Evolutionary conservation across 2,797 vertebrate genomes (phyloP).

Genomic region (Mormyrops attenuatus): DNA sequence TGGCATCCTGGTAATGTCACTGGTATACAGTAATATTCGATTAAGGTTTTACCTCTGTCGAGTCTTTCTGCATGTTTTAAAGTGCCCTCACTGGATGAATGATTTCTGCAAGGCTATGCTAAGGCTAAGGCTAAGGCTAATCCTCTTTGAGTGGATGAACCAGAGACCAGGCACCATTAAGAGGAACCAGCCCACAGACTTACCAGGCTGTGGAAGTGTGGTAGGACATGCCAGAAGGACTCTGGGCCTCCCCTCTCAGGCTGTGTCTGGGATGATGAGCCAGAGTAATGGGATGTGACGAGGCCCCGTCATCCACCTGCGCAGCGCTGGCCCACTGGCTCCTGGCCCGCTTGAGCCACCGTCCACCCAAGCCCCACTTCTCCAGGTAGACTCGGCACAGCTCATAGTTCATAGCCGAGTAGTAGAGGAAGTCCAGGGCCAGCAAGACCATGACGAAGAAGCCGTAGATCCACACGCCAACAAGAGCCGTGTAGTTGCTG

Average conservation of each 20-base stretch:
- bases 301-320: slow-evolving; percentile 58
- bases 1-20: not conserved
- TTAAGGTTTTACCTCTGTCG: not conserved
- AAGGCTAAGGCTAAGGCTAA: not conserved
- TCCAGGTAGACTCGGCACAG: slow-evolving; percentile 89
- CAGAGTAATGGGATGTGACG: slow-evolving; percentile 40
- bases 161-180: not conserved
- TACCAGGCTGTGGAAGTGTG: slow-evolving; percentile 70
- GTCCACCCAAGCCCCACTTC: slow-evolving; percentile 87
- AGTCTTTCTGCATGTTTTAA: not conserved
- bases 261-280: slow-evolving; percentile 67
- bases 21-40: not conserved
- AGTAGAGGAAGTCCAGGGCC: slow-evolving; percentile 90
- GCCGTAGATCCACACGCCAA: slow-evolving; percentile 98
- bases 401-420: slow-evolving; percentile 97
- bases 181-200: not conserved
- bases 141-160: not conserved
- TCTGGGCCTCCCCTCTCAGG: slow-evolving; percentile 74
- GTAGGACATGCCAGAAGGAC: slow-evolving; percentile 78
- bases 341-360: slow-evolving; percentile 85
- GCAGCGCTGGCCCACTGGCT: slow-evolving; percentile 75
- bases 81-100: not conserved
- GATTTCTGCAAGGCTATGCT: not conserved
- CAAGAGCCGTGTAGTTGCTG: slow-evolving; percentile 92
- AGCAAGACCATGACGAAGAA: slow-evolving; percentile 91